Base-by-base conservation (phyloP, 2,113 vertebrate genomes). In the Pyxicephalus adspersus region DNA sequence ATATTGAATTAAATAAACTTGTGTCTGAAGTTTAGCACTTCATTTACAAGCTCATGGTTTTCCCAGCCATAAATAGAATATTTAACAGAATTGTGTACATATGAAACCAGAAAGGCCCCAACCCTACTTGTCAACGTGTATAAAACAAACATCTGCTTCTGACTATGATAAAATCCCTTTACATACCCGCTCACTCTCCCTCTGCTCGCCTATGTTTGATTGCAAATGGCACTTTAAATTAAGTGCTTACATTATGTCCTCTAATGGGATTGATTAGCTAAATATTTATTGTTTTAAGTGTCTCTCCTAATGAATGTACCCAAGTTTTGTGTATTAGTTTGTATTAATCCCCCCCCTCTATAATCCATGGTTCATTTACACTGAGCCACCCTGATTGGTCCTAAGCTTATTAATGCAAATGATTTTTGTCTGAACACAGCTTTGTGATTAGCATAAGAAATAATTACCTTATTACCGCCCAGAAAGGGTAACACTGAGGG, bases 361-460 rank as follows among this genome's bases (percentile, higher is more conserved):
- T 92, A 90, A 90, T 90, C 89, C 92, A 88, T 86, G 91, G 90
- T 93, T 94, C 91, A 89, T 92, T 93, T 91, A 90, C 90, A 88
- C 90, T 89, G 85, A 34, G 54, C 29, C 50, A 34, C 45, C 64
- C 84, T 86, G 88, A 89, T 91, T 90, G 73, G 87, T 86, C 90
- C 90, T 90, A 90, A 92, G 91, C 88, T 91, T 91, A 93, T 93
- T 92, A 93, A 89, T 90, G 89, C 87, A 91, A 91, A 92, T 92
- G 88, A 92, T 92, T 93, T 93, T 91, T 90, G 88, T 89, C 90
- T 90, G 88, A 90, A 91, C 89, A 87, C 90, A 86, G 89, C 88
- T 89, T 89, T 84, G 89, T 89, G 91, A 89, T 87, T 90, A 87
- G 89, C 86, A 89, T 90, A 89, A 91, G 87, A 87, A 89, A 90